Base-by-base conservation (phyloP, 2,113 vertebrate species). In the Chroicocephalus ridibundus region DNA sequence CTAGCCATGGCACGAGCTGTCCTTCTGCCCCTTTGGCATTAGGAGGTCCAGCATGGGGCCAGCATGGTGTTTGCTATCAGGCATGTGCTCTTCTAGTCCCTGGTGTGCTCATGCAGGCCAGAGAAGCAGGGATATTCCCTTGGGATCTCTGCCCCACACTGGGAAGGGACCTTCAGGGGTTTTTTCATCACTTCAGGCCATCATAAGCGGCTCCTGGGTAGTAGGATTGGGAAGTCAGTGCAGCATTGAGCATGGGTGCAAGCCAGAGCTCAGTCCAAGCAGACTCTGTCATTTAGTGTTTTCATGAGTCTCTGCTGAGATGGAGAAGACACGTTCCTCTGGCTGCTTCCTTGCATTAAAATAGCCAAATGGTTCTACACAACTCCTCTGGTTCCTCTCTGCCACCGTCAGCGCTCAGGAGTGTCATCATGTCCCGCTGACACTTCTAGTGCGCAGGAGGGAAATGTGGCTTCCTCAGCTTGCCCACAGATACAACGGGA, bases 381-480 rank as follows among this genome's bases (percentile, higher is more conserved):
- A 49, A 40, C 68, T 91, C 57, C 70, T 25, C 47, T 18, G 24
- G 47, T 51, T 78, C 38, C 49, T 27, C 10, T 6, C 29, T 82
- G 82, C 75, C 7, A 4, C 1, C 0, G 1, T 15, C 42, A 51
- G 55, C 1, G 2, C 68, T 44, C 4, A 4, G 91, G 58, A 85
- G 62, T 79, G 51, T 44, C 66, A 46, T 49, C 68, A 61, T 8
- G 27, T 92, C 34, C 80, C 2, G 1, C 34, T 82, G 57, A 27
- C 2, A 1, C 2, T 82, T 70, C 79, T 52, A 0, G 1, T 0
- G 20, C 64, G 13, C 1, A 0, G 72, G 42, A 77, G 22, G 46
- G 49, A 40, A 54, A 40, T 0, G 0, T 8, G 9, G 15, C 60
- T 76, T 29, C 71, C 22, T 6, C 5, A 9, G 24, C 34, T 47